phyloP scores from a whole-genome alignment of 2,888 invertebrate genomes.

The Salticus scenicus region DNA sequence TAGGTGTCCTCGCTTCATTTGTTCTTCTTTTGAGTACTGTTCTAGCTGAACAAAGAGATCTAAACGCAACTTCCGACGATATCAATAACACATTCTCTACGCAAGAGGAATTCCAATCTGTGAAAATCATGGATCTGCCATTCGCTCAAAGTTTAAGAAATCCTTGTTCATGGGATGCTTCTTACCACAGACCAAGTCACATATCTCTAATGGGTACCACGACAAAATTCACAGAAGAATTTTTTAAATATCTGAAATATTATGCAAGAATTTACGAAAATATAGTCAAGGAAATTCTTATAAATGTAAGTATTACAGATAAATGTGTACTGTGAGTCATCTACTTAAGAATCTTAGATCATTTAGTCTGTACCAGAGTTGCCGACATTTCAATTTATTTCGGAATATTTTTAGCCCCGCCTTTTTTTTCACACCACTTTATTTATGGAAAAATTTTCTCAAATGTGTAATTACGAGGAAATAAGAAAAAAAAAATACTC shows the following conservation, averaged over 20 bases:
- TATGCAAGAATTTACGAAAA: conserved; percentile 30
- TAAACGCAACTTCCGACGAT: background rate
- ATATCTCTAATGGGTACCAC: background rate
- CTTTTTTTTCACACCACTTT: too few relatives aligned
- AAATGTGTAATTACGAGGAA: too few relatives aligned
- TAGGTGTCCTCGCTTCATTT: conserved; percentile 44
- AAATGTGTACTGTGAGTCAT: too few relatives aligned
- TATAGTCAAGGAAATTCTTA: conserved; percentile 16
- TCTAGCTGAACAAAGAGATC: background rate
- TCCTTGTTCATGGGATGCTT: conserved; percentile 22
- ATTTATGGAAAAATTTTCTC: too few relatives aligned
- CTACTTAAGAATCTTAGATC: too few relatives aligned
- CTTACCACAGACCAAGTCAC: background rate
- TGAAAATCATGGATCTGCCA: conserved; percentile 8
- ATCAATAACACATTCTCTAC: background rate
- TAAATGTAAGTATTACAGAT: conserved; percentile 28
- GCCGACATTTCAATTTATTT: too few relatives aligned
- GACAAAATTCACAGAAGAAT: conserved; percentile 11
- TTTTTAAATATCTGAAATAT: conserved; percentile 18
- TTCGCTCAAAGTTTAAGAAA: conserved; percentile 22
- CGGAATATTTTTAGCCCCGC: too few relatives aligned
- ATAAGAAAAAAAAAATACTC: too few relatives aligned
- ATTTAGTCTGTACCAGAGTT: too few relatives aligned
- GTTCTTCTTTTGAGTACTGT: conserved; percentile 26
- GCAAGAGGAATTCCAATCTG: background rate